Conservation (phyloP, 35 echinoderm and acorn worm genomes). For the Apostichopus parvimensis region DNA sequence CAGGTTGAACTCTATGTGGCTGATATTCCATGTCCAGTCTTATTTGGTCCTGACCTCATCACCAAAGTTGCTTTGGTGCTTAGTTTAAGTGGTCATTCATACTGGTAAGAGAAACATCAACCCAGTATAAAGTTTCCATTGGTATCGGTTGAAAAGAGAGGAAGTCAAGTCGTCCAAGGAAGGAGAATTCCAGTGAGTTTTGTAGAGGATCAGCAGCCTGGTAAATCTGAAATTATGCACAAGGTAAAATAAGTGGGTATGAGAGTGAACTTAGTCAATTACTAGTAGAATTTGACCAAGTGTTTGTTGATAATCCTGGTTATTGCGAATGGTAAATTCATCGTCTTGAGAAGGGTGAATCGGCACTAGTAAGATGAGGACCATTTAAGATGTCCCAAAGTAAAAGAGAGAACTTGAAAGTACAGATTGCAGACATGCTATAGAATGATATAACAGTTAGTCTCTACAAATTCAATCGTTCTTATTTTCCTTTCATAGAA, state of each 20-base stretch:
- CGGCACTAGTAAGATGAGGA: not conserved
- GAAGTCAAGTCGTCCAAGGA: too few species aligned
- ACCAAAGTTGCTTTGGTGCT: not conserved
- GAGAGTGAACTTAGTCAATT: not conserved
- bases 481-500: conserved; percentile 3
- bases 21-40: not conserved
- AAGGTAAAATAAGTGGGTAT: conserved; percentile 3
- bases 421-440: not conserved
- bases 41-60: not conserved
- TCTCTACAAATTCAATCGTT: not conserved
- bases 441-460: not conserved
- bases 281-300: not conserved
- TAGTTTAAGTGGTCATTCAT: not conserved
- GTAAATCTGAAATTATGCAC: not conserved
- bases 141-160: too few species aligned
- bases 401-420: not conserved
- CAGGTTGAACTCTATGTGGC: conserved; percentile 1
- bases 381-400: not conserved
- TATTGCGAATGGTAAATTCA: not conserved
- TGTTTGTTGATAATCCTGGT: not conserved
- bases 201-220: not conserved
- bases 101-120: not conserved
- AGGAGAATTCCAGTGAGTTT: not conserved
- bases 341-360: not conserved
- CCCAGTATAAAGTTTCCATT: not conserved